A percentile compares a stretch with the other conserved stretches of the same genome.
These are phyloP conservation scores for Agapornis canus DNA, from an alignment of 2,797 vertebrate species.

Conservation along the genomic window DNA sequence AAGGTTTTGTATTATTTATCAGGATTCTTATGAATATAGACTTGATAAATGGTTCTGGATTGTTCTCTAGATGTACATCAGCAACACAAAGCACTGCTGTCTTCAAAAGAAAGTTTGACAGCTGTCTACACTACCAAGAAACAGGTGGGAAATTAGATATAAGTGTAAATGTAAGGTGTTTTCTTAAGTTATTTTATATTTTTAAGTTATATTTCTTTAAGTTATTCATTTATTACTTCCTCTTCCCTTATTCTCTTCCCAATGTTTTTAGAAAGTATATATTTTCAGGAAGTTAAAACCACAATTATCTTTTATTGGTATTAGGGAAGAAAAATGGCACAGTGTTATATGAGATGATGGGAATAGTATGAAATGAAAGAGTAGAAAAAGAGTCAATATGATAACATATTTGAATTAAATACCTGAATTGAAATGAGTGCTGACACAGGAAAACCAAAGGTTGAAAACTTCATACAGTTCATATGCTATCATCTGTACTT, in stretches of 20 bases:
- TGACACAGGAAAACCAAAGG: not conserved
- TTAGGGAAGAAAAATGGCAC: not conserved
- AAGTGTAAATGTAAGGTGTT: not conserved
- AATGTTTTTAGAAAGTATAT: not conserved
- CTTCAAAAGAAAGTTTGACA: not conserved
- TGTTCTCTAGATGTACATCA: not conserved
- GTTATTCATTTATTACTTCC: not conserved
- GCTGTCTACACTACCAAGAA: not conserved
- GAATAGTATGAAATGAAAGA: not conserved
- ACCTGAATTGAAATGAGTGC: not conserved
- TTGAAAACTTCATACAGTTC: not conserved
- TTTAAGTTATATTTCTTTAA: too few relatives aligned
- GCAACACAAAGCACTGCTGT: not conserved
- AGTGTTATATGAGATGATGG: not conserved
- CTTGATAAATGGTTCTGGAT: not conserved
- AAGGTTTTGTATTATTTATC: not conserved
- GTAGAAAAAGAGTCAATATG: not conserved
- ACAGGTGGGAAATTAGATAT: not conserved
- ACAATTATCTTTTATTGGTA: not conserved
- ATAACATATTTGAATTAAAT: not conserved
- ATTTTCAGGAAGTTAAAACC: not conserved
- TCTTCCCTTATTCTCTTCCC: not conserved
- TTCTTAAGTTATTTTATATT: not conserved
- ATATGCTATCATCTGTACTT: not conserved
- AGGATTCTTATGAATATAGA: not conserved